phyloP scores from a whole-genome alignment of 2,113 vertebrate species.

The Myanophis thanlyinensis region DNA sequence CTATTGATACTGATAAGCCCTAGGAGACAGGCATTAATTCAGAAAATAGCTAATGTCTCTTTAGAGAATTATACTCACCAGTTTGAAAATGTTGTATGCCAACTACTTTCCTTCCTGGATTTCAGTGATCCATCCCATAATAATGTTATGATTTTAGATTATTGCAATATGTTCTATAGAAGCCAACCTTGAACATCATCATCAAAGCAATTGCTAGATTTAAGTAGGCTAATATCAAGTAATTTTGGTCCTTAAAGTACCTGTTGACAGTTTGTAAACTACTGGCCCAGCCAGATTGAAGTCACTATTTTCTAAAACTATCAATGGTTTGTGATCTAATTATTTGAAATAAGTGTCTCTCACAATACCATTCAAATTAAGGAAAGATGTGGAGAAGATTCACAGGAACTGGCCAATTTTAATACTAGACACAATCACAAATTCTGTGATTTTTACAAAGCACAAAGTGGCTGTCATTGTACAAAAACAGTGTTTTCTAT shows the following conservation, averaged over 20 bases:
- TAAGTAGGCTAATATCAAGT: not conserved
- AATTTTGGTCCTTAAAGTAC: not conserved
- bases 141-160: not conserved
- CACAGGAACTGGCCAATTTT: not conserved
- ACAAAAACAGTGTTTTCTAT: not conserved
- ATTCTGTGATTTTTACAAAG: not conserved
- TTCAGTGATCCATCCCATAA: not conserved
- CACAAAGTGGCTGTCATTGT: too few relatives aligned
- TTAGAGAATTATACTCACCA: not conserved
- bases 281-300: not conserved
- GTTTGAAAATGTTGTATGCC: not conserved
- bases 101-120: not conserved
- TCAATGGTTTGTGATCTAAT: not conserved
- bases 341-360: not conserved
- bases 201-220: not conserved
- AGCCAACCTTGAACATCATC: not conserved
- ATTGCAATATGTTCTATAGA: not conserved
- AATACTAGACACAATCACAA: not conserved
- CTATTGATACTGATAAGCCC: not conserved
- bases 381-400: not conserved
- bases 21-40: not conserved
- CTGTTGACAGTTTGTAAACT: not conserved
- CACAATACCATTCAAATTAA: not conserved
- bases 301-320: not conserved
- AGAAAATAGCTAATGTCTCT: not conserved